A percentile compares a stretch with the other conserved stretches of the same genome.
These are phyloP conservation scores for Lates japonicus DNA, from an alignment of 2,797 vertebrate genomes.

Conservation along the genomic window DNA sequence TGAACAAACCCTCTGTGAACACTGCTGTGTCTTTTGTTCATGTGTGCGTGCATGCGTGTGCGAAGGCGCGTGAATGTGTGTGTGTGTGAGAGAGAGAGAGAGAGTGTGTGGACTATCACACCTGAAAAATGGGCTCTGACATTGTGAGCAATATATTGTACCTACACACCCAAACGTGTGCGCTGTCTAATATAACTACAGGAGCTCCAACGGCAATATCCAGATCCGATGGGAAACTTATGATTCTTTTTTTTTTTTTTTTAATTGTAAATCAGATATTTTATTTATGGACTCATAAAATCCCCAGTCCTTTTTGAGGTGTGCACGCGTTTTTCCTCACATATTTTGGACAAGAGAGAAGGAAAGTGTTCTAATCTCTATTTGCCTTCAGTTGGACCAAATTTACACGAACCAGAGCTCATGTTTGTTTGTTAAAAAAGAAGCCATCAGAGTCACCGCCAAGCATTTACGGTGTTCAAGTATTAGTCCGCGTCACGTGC, in stretches of 20 bases:
- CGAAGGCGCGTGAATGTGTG: conserved; percentile 18
- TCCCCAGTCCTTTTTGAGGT: conserved; percentile 53
- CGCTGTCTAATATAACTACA: conserved; percentile 61
- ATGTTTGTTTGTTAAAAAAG: conserved; percentile 48
- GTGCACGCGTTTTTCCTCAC: conserved; percentile 32
- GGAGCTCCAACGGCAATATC: conserved; percentile 72
- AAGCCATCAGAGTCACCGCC: conserved; percentile 78
- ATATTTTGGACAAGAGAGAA: conserved; percentile 46
- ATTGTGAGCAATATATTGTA: conserved; percentile 80
- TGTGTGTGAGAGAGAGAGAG: neutral
- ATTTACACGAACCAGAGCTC: conserved; percentile 68
- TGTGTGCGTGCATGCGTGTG: conserved; percentile 43
- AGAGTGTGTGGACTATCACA: conserved; percentile 39
- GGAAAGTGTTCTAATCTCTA: conserved; percentile 46
- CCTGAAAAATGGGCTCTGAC: conserved; percentile 63
- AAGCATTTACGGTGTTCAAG: conserved; percentile 60
- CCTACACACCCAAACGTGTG: conserved; percentile 57
- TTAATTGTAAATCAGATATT: conserved; percentile 41
- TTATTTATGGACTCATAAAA: conserved; percentile 65
- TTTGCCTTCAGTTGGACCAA: conserved; percentile 72
- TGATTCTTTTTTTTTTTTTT: conserved; percentile 19
- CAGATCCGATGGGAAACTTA: conserved; percentile 57
- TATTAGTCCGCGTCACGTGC: conserved; percentile 52
- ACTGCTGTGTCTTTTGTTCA: conserved; percentile 67
- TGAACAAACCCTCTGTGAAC: conserved; percentile 57